A percentile compares a stretch with the other conserved stretches of the same genome.
phyloP scores from a whole-genome alignment of 2,797 vertebrate species.

The Varecia variegata region DNA sequence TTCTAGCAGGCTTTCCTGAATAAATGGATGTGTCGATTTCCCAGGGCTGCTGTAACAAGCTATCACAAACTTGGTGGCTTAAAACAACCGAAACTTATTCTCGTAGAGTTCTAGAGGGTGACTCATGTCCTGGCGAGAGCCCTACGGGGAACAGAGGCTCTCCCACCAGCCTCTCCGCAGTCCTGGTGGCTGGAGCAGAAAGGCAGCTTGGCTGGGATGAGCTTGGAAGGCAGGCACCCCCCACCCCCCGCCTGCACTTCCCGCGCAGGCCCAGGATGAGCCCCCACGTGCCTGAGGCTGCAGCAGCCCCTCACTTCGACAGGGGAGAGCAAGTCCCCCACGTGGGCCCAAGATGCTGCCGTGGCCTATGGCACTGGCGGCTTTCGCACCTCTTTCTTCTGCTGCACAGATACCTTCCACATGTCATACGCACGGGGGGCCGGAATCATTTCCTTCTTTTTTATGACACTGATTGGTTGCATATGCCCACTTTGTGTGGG shows the following conservation, averaged over 20 bases:
- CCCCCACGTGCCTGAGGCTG: neutral
- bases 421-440: neutral
- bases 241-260: neutral
- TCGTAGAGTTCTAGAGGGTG: neutral
- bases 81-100: neutral
- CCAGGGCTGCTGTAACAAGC: neutral
- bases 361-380: neutral
- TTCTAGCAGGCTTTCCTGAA: neutral
- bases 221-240: rapidly evolving
- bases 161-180: neutral
- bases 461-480: neutral
- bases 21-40: no score
- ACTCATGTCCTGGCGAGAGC: neutral
- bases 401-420: slow-evolving; percentile 48
- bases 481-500: neutral
- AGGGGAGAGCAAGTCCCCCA: neutral
- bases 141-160: neutral
- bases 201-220: neutral
- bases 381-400: slow-evolving; percentile 46
- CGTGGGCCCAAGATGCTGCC: slow-evolving; percentile 8
- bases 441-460: slow-evolving; percentile 19
- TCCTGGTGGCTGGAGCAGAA: neutral
- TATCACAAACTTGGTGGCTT: neutral
- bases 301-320: neutral
- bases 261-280: neutral